A percentile compares a stretch with the other conserved stretches of the same genome.
Conservation (phyloP, 2,113 vertebrate species). For the Mormyrus lacerda region DNA sequence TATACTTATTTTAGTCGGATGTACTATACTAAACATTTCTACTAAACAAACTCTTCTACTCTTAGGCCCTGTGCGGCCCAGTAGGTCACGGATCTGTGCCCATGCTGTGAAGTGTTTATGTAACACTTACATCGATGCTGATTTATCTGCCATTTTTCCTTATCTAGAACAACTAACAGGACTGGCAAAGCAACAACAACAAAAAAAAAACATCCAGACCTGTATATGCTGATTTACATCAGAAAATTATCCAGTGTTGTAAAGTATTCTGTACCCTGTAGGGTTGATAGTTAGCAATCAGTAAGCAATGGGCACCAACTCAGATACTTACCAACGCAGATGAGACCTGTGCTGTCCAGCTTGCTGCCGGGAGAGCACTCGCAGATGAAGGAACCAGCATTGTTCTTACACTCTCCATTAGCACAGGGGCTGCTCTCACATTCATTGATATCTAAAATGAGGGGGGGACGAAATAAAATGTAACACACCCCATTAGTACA, state of each 20-base stretch:
- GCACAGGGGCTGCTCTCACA: constrained; percentile 72
- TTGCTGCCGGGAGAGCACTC: constrained; percentile 72
- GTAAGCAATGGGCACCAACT: not conserved
- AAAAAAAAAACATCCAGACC: not conserved
- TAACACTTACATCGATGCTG: not conserved
- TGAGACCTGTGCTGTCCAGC: constrained; percentile 64
- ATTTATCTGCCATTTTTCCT: not conserved
- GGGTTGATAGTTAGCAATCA: not conserved
- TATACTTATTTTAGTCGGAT: not conserved
- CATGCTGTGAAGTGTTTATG: not conserved
- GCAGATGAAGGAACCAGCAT: constrained; percentile 71
- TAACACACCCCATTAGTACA: not conserved
- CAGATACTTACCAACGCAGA: constrained; percentile 65
- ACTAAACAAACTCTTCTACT: not conserved
- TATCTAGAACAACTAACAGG: not conserved
- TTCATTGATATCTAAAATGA: constrained; percentile 70
- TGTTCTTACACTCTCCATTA: constrained; percentile 74
- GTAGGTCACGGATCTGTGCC: not conserved
- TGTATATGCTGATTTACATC: not conserved
- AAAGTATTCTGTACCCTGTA: not conserved
- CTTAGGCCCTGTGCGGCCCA: not conserved
- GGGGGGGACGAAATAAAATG: not conserved
- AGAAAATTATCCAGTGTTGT: not conserved
- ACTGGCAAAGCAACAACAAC: not conserved
- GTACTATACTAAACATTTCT: not conserved